Evolutionary conservation across 2,113 vertebrate genomes (phyloP).

Genomic region (Plestiodon gilberti): DNA sequence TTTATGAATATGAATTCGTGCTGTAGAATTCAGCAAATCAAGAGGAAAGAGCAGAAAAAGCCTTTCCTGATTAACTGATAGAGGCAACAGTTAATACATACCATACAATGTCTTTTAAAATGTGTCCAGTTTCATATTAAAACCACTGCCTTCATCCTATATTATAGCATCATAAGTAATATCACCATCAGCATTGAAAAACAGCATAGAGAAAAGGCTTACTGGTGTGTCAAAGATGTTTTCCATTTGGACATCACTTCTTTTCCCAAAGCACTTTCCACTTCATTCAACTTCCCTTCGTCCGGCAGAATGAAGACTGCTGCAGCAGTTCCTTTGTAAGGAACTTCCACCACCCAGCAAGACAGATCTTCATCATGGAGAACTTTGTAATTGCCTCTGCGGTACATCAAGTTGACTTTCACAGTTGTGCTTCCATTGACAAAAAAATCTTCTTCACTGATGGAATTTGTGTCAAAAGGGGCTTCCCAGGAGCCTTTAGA

Average conservation of each 20-base stretch:
- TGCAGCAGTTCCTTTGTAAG: slow-evolving; percentile 81
- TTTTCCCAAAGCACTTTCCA: slow-evolving; percentile 70
- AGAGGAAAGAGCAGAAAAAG: not conserved
- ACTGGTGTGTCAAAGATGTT: slow-evolving; percentile 23
- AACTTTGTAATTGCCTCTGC: slow-evolving; percentile 43
- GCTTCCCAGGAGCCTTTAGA: slow-evolving; percentile 81
- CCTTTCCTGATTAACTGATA: not conserved
- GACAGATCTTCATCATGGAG: slow-evolving; percentile 60
- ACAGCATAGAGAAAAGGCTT: slow-evolving; percentile 15
- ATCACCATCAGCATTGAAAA: no score
- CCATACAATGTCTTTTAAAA: not conserved
- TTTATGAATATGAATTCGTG: no score
- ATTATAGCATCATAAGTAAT: no score
- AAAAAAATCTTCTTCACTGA: slow-evolving; percentile 66
- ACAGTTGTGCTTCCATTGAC: slow-evolving; percentile 35
- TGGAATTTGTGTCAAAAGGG: slow-evolving; percentile 75
- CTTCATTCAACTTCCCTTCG: slow-evolving; percentile 73
- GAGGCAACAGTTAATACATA: not conserved
- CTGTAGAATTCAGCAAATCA: not conserved
- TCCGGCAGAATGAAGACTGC: slow-evolving; percentile 81
- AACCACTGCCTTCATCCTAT: not conserved
- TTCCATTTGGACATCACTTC: slow-evolving; percentile 37
- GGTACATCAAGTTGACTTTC: slow-evolving; percentile 60
- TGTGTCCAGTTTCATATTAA: not conserved
- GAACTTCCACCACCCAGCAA: slow-evolving; percentile 76